Percentiles rank a stretch among this genome's conserved stretches.
phyloP scores from a whole-genome alignment of 1,140 invertebrate species.

The Colletes gigas region DNA sequence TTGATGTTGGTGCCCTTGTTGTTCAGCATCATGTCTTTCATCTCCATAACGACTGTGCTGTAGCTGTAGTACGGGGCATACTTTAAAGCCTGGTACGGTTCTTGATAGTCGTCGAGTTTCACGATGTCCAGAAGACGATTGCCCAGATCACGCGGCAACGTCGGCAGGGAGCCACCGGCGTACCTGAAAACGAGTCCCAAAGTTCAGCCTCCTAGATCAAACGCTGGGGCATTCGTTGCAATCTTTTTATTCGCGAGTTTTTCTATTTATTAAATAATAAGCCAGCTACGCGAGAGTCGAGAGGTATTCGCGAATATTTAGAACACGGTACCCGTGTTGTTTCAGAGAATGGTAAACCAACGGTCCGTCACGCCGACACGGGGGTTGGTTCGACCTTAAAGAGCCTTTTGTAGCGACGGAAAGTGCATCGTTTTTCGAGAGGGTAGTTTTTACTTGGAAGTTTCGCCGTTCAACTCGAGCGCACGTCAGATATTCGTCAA shows the following conservation, averaged over 20 bases:
- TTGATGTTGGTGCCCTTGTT: constrained; percentile 81
- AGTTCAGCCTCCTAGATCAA: too few relatives aligned
- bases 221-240: too few relatives aligned
- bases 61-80: constrained; percentile 90
- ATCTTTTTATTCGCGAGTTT: too few relatives aligned
- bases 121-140: constrained; percentile 80
- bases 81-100: constrained; percentile 89
- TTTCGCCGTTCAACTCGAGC: constrained; percentile 39
- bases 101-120: constrained; percentile 89
- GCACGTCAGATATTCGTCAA: constrained; percentile 47
- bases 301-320: too few relatives aligned
- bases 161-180: constrained; percentile 82
- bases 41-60: constrained; percentile 89
- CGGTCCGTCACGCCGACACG: neutral
- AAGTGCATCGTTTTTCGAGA: constrained; percentile 35
- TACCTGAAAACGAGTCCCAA: constrained; percentile 66
- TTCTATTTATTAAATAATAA: too few relatives aligned
- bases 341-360: neutral
- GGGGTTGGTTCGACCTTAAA: neutral
- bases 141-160: constrained; percentile 76
- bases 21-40: constrained; percentile 86
- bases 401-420: constrained; percentile 26
- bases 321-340: neutral
- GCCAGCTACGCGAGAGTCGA: too few relatives aligned
- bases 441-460: constrained; percentile 42